Percentiles rank a stretch among this genome's conserved stretches.
phyloP scores from a whole-genome alignment of 1,140 invertebrate genomes.

The Lanistes nyassanus region DNA sequence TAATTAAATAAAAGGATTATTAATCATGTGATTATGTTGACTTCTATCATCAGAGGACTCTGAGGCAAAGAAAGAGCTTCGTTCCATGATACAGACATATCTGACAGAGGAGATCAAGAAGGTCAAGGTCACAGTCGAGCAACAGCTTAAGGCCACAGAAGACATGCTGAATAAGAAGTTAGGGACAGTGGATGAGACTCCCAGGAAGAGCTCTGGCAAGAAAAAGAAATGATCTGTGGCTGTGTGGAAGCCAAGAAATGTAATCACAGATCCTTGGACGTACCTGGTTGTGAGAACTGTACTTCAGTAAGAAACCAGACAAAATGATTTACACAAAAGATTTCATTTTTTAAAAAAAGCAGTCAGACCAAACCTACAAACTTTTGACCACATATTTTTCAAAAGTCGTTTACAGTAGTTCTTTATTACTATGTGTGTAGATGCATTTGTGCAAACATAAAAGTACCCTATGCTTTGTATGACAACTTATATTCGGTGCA shows the following conservation, averaged over 20 bases:
- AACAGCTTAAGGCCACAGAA: slow-evolving; percentile 59
- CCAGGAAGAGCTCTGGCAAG: slow-evolving; percentile 51
- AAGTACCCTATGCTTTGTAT: no score
- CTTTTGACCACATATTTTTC: no score
- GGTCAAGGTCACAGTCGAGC: slow-evolving; percentile 57
- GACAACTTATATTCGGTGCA: no score
- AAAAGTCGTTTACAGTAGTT: no score
- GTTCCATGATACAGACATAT: slow-evolving; percentile 56
- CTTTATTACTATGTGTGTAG: no score
- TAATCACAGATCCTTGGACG: neutral
- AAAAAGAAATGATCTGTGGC: slow-evolving; percentile 47
- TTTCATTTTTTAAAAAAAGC: no score
- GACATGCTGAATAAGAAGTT: slow-evolving; percentile 57
- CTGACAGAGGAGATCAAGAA: slow-evolving; percentile 62
- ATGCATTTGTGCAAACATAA: no score
- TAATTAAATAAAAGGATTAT: neutral
- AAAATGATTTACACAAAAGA: no score
- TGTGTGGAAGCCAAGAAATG: neutral
- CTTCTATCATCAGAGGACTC: slow-evolving; percentile 45
- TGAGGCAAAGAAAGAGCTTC: slow-evolving; percentile 53
- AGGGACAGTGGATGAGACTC: slow-evolving; percentile 41
- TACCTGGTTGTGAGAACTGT: neutral
- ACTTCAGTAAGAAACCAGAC: neutral
- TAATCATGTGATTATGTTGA: neutral
- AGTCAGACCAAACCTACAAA: no score